Base-by-base conservation (phyloP, 2,888 invertebrate species). In the Leptodirus hochenwartii region DNA sequence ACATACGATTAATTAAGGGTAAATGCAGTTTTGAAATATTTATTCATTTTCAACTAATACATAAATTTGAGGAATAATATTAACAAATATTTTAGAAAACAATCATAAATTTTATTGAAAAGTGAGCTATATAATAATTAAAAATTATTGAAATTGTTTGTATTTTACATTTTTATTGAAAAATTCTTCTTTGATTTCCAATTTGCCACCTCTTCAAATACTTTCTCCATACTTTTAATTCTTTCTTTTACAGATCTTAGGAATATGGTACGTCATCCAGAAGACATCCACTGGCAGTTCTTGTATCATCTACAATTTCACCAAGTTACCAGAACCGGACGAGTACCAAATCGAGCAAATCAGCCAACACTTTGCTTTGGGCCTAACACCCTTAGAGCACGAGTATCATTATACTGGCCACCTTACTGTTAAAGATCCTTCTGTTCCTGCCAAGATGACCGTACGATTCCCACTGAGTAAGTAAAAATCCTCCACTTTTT, bases 281-380 rank as follows among this genome's bases (percentile, higher is more conserved):
- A 82, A 82, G 54, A 81, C 81, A 2, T 74, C 78, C 5, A 82
- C 81, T 0, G 77, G 74, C 0, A 80, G 80, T 31, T 65, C 69
- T 42, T 84, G 82, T 53, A 66, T 82, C 43, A 69, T 69, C 2
- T 80, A 82, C 53, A 80, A 81, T 56, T 77, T 78, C 54, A 76
- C 74, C 0, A 58, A 58, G 38, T 67, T 69, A 0, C 63, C 65
- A 2, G 77, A 78, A 46, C 77, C 77, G 0, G 68, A 68, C 9
- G 64, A 67, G 41, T 78, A 75, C 44, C 52, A 65, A 37, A 50
- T 82, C 34, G 70, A 75, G 39, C 80, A 84, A 50, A 62, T 66
- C 29, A 76, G 78, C 12, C 74, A 78, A 47, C 76, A 79, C 48
- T 67, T 69, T 43, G 56, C 65, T 9, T 44, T 71, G 24, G 66